A percentile compares a stretch with the other conserved stretches of the same genome.
Evolutionary conservation across 2,797 vertebrate species (phyloP).

Genomic region (Sebastes melanostomus): DNA sequence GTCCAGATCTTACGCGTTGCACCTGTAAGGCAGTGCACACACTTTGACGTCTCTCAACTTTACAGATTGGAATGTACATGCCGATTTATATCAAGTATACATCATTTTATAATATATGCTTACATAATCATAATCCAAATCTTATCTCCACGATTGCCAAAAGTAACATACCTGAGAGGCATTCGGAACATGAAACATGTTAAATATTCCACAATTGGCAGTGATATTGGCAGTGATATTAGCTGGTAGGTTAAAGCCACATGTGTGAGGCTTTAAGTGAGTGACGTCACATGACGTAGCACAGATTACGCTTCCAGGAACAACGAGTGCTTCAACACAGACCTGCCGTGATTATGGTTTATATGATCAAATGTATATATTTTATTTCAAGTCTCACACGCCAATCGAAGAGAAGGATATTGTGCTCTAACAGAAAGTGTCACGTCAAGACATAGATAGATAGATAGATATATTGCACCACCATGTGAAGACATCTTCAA

Average conservation of each 20-base stretch:
- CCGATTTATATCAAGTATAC: background rate
- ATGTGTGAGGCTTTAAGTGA: background rate
- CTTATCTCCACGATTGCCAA: background rate
- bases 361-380: background rate
- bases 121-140: conserved; percentile 1
- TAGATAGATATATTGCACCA: background rate
- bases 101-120: background rate
- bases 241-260: background rate
- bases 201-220: background rate
- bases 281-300: background rate
- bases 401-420: background rate
- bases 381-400: background rate
- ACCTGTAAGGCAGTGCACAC: too few species aligned
- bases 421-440: background rate
- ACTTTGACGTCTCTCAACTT: background rate
- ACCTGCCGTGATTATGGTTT: background rate
- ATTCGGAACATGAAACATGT: background rate
- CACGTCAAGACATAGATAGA: background rate
- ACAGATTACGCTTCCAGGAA: background rate
- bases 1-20: too few species aligned
- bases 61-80: background rate
- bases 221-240: background rate
- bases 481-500: conserved; percentile 34
- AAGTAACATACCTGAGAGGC: background rate
- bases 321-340: background rate